Base-by-base conservation (phyloP, 1,140 invertebrate species). In the Whitmania pigra region DNA sequence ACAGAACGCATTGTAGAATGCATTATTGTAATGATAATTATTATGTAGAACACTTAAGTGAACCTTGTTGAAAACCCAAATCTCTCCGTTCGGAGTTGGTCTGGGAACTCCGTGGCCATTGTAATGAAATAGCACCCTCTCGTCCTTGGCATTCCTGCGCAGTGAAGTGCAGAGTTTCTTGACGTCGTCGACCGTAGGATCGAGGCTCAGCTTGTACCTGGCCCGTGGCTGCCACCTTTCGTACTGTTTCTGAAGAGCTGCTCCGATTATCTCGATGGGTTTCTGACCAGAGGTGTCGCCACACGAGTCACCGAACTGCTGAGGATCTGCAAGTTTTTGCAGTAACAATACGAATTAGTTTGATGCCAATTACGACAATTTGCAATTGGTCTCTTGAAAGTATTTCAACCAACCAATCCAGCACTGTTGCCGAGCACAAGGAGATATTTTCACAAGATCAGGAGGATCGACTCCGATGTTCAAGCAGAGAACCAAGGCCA, bases 391-490 rank as follows among this genome's bases (percentile, higher is more conserved):
- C 43, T 49, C 43, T 17, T 15, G 43, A 49, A 49, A 49, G 9
- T 49, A 17, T 49, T 63, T 36, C 27, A 22, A 73, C 78, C 84
- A 86, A 93, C 91, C 91, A 78, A 96, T 93, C 97, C 97, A 99
- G 78, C 94, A 97, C 80, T 99, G 93, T 25, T 97, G 82, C 20
- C 92, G 85, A 0, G 97, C 93, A 83, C 94, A 97, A 0, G 95
- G 95, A 76, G 94, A 89, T 17, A 93, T 96, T 83, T 98, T 98
- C 2, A 97, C 88, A 73, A 98, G 88, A 83, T 99, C 96, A 13
- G 96, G 96, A 49, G 97, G 96, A 84, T 99, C 97, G 9, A 99
- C 95, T 31, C 95, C 96, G 69, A 99, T 91, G 85, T 99, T 99
- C 13, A 99, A 86, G 83, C 96, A 99, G 9, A 99, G 80, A 13